A percentile compares a stretch with the other conserved stretches of the same genome.
These are phyloP conservation scores for Euleptes europaea DNA, from an alignment of 2,113 vertebrate species.

Conservation along the genomic window DNA sequence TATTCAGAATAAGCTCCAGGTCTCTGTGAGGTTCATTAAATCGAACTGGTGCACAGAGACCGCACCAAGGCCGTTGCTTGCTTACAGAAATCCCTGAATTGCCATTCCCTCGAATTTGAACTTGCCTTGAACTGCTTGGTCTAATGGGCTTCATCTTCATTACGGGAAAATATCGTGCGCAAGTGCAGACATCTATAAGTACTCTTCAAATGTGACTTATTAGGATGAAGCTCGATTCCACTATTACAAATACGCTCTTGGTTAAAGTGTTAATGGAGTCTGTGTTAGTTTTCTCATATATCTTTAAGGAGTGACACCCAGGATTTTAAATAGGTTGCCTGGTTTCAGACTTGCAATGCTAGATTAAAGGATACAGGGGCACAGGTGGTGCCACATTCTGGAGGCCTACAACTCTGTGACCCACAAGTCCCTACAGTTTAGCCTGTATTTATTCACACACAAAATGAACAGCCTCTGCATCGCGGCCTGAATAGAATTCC, in stretches of 20 bases:
- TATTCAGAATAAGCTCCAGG: background rate
- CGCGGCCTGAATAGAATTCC: no score
- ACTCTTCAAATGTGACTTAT: slow-evolving; percentile 57
- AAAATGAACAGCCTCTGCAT: no score
- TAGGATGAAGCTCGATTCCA: slow-evolving; percentile 47
- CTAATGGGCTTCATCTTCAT: slow-evolving; percentile 59
- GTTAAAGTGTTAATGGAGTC: slow-evolving; percentile 48
- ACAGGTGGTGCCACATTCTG: fast-evolving
- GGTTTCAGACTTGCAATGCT: background rate
- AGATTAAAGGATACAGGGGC: background rate
- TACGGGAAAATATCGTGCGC: slow-evolving; percentile 46
- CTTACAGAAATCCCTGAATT: slow-evolving; percentile 10
- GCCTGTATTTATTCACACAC: background rate
- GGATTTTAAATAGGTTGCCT: background rate
- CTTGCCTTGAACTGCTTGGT: slow-evolving; percentile 43
- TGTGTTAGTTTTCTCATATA: slow-evolving; percentile 47
- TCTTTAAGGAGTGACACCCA: slow-evolving; percentile 48
- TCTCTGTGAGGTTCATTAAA: background rate
- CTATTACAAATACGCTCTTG: slow-evolving; percentile 52
- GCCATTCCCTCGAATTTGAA: slow-evolving; percentile 49
- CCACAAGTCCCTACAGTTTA: background rate
- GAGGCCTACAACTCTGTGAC: background rate
- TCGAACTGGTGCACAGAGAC: slow-evolving; percentile 4
- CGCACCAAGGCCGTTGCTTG: background rate
- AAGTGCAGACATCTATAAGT: slow-evolving; percentile 39